Base-by-base conservation (phyloP, 2,888 invertebrate genomes). In the Lacanobia wlatinum region DNA sequence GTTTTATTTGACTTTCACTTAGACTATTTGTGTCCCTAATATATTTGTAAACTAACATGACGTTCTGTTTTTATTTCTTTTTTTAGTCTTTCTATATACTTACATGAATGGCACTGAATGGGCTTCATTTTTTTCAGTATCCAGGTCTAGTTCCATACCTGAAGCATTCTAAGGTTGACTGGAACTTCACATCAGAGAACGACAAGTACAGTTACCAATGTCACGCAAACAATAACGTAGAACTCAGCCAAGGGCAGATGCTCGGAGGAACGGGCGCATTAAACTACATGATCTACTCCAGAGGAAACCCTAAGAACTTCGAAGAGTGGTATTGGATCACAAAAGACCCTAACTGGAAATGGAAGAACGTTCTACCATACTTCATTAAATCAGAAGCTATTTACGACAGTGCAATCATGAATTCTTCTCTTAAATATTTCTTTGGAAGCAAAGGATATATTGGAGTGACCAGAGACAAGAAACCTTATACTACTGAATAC, bases 371-470 rank as follows among this genome's bases (percentile, higher is more conserved):
- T 0, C 55, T 82, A 2, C 82, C 75, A 4, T 85, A 82, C 53
- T 85, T 80, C 23, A 82, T 62, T 1, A 83, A 80, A 70, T 66
- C 66, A n/a, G 76, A 84, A 80, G 55, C 73, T 4, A 61, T 85
- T 50, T 38, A 58, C 16, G 79, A 83, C n/a, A 56, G 0, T 18
- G 65, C 46, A 0, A 75, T 78, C 10, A 60, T 61, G 40, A 73
- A 80, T n/a, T 74, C 78, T 21, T 9, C 70, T 6, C 60, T 34
- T 1, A 74, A 60, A 10, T n/a, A 60, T 48, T 55, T 43, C 0
- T 78, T 48, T 65, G 83, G 84, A n/a, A 70, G 55, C 38, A 46
- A 78, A 52, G 84, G 84, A 2, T 70, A 73, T 18, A 78, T 84
- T 46, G 75, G 71, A 55, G 70, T 84, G 1, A 79, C 76, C 8